Conservation (phyloP, 2,888 invertebrate species). For the Andrena trimmerana region DNA sequence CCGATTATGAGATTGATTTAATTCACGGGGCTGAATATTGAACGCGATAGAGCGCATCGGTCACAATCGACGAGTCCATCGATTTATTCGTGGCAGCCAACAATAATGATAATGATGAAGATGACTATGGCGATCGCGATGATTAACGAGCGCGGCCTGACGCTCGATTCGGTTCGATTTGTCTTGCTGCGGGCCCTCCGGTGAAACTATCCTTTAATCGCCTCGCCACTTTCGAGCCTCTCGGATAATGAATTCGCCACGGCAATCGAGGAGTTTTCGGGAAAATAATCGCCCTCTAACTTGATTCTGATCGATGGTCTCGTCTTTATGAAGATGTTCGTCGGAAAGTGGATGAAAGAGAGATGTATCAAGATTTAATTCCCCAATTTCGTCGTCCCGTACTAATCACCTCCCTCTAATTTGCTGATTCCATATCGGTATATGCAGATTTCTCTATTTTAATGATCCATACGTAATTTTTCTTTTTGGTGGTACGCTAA, state of each 20-base stretch:
- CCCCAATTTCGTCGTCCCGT: neutral
- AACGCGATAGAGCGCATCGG: slow-evolving; percentile 58
- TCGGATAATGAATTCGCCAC: slow-evolving; percentile 69
- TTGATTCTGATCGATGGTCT: slow-evolving; percentile 66
- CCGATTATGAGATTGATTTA: slow-evolving; percentile 63
- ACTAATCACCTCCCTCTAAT: neutral
- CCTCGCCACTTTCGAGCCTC: slow-evolving; percentile 59
- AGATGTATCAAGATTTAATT: neutral
- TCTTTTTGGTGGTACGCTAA: no score
- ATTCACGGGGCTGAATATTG: slow-evolving; percentile 59
- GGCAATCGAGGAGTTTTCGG: slow-evolving; percentile 58
- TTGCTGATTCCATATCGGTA: neutral
- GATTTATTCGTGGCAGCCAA: slow-evolving; percentile 43
- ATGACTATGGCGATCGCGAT: slow-evolving; percentile 71
- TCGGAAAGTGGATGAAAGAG: neutral
- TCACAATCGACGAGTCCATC: slow-evolving; percentile 65
- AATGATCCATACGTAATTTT: no score
- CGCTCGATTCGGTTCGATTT: slow-evolving; percentile 70
- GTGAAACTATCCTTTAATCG: slow-evolving; percentile 72
- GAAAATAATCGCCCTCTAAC: slow-evolving; percentile 50
- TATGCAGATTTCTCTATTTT: neutral
- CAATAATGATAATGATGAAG: slow-evolving; percentile 72
- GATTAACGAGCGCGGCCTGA: slow-evolving; percentile 69
- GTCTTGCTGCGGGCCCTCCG: slow-evolving; percentile 61
- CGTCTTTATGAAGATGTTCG: slow-evolving; percentile 1